These are phyloP conservation scores for Megaceryle maxima DNA, from an alignment of 2,113 vertebrate species.

Conservation along the genomic window DNA sequence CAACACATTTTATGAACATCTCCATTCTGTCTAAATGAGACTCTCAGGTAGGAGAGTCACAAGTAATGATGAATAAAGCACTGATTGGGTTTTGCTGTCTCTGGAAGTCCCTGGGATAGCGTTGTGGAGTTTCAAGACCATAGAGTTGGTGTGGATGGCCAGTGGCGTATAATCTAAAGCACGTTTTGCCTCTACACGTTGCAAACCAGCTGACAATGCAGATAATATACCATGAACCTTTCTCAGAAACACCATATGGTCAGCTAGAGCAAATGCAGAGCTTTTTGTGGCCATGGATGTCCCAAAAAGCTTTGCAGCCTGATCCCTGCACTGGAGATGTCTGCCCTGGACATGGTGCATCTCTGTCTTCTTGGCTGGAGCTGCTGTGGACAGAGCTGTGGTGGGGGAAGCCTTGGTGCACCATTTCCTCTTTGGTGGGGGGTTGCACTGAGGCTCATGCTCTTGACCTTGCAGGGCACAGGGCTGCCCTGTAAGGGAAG, in stretches of 20 bases:
- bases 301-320: not conserved
- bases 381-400: not conserved
- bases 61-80: not conserved
- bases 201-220: not conserved
- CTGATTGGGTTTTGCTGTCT: not conserved
- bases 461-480: not conserved
- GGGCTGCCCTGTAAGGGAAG: not conserved
- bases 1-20: not conserved
- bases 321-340: too few relatives aligned
- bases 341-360: not conserved
- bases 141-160: not conserved
- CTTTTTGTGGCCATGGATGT: not conserved
- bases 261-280: not conserved
- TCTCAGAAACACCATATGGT: not conserved
- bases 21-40: not conserved
- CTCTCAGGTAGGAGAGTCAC: not conserved
- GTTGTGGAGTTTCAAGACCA: not conserved
- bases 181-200: not conserved
- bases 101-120: not conserved
- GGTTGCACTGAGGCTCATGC: rapidly evolving
- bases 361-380: not conserved
- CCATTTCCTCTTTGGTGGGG: rapidly evolving
- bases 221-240: not conserved
- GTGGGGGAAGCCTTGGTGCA: not conserved
- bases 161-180: not conserved